Base-by-base conservation (phyloP, 2,888 invertebrate species). In the Drosophila helvetica region DNA sequence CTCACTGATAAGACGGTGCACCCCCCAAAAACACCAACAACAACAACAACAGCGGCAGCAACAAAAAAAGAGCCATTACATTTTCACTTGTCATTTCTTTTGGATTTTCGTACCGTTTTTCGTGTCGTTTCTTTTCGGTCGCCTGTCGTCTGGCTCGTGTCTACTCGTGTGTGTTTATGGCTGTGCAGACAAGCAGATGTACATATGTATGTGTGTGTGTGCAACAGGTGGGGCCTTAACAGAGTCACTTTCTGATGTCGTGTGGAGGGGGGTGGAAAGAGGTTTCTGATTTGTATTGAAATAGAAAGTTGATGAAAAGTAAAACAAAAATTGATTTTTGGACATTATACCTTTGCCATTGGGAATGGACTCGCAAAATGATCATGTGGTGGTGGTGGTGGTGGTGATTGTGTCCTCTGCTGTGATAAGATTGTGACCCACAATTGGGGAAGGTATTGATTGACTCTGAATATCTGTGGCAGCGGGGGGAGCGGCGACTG, bases 291-390 rank as follows among this genome's bases (percentile, higher is more conserved):
- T 33, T 43, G 53, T 19, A 64, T 64, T 69, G 51, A 86, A 83
- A 80, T 75, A 81, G 86, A 81, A 81, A 81, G 80, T 80, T 80
- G 52, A 74, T 74, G 56, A 70, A 66, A 73, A 56, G 52, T 55
- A 15, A 27, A 53, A 25, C 17, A n/a, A 19, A 38, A 19, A 50
- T 50, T 18, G n/a, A 25, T 22, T 27, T n/a, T n/a, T n/a, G 15
- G 38, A 38, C 15, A 38, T 33, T 33, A 15, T 15, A 3, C 10
- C 3, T 33, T 15, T 38, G 15, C 15, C 15, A 15, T 38, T 6
- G 15, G 15, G 15, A 38, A 15, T 15, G 5, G 6, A 38, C 6
- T 0, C 2, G 33, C 5, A 10, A 6, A 38, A 38, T 38, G 15
- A 5, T 12, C 15, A 38, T 22, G 22, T 5, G 22, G n/a, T n/a